phyloP scores from a whole-genome alignment of 2,888 invertebrate genomes.

The Ecdyonurus torrentis region DNA sequence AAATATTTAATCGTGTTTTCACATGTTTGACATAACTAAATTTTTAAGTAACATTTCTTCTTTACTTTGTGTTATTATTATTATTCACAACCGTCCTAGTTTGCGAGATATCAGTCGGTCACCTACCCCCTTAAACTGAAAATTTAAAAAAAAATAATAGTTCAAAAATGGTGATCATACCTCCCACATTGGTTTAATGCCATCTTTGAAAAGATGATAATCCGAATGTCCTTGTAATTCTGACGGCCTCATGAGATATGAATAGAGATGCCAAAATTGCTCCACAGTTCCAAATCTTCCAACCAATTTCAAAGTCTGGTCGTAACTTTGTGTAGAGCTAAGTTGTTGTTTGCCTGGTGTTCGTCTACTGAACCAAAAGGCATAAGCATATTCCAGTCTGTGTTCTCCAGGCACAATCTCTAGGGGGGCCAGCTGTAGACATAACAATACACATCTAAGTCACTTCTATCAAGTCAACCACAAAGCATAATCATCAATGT shows the following conservation, averaged over 20 bases:
- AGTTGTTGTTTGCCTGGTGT: conserved; percentile 36
- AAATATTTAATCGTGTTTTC: too few species aligned
- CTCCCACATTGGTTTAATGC: conserved; percentile 99
- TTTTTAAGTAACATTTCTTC: too few species aligned
- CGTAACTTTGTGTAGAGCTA: conserved; percentile 36
- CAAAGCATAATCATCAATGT: too few species aligned
- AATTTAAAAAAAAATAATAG: too few species aligned
- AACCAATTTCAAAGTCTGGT: conserved; percentile 73
- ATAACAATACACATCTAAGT: too few species aligned
- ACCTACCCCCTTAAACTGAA: too few species aligned
- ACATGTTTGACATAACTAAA: too few species aligned
- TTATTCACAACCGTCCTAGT: too few species aligned
- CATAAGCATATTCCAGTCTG: conserved; percentile 82
- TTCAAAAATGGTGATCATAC: conserved; percentile 24
- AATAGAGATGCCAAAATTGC: conserved; percentile 95
- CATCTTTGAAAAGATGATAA: conserved; percentile 93
- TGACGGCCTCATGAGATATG: conserved; percentile 76
- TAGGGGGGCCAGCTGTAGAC: conserved; percentile 36
- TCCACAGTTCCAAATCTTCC: conserved; percentile 84
- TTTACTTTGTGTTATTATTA: too few species aligned
- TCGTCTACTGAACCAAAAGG: conserved; percentile 70
- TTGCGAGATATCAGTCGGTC: too few species aligned
- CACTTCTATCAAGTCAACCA: too few species aligned
- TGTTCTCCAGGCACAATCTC: conserved; percentile 74
- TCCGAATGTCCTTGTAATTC: conserved; percentile 84